These are phyloP conservation scores for Notodonta ziczac DNA, from an alignment of 2,888 invertebrate species.

Conservation along the genomic window DNA sequence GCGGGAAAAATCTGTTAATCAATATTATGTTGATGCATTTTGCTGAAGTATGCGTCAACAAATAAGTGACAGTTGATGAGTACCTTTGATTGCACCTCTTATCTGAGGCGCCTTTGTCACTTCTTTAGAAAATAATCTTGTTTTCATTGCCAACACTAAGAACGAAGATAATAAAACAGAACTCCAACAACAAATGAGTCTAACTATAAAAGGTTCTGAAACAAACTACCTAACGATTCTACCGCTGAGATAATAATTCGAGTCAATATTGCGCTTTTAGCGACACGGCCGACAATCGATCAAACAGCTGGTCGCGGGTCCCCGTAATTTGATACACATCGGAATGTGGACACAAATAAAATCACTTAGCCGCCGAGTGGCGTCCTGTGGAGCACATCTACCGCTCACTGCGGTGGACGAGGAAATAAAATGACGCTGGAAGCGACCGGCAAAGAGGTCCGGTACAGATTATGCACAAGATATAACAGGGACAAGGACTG, in stretches of 20 bases:
- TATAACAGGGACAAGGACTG: neutral
- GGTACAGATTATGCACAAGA: neutral
- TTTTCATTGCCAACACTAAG: too few relatives aligned
- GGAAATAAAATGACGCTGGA: slow-evolving; percentile 42
- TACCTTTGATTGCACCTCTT: too few relatives aligned
- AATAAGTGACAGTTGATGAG: neutral
- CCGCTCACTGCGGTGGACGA: slow-evolving; percentile 56
- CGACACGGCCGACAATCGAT: slow-evolving; percentile 70
- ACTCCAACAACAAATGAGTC: neutral
- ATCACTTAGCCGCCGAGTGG: slow-evolving; percentile 82
- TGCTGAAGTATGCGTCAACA: too few relatives aligned
- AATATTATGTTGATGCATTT: too few relatives aligned
- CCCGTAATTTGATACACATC: slow-evolving; percentile 81
- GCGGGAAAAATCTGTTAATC: too few relatives aligned
- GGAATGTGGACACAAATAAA: slow-evolving; percentile 84
- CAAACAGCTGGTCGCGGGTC: slow-evolving; percentile 76
- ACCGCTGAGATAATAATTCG: slow-evolving; percentile 32
- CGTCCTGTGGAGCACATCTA: slow-evolving; percentile 75
- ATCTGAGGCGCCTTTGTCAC: too few relatives aligned
- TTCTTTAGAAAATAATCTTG: too few relatives aligned
- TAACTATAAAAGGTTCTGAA: slow-evolving; percentile 17
- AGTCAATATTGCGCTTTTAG: slow-evolving; percentile 73
- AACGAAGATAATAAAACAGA: too few relatives aligned
- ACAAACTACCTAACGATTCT: slow-evolving; percentile 33
- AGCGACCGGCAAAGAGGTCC: slow-evolving; percentile 11